phyloP scores from a whole-genome alignment of 37 sponge, comb jelly and placozoan species.

The Hexactinellida sp. region DNA sequence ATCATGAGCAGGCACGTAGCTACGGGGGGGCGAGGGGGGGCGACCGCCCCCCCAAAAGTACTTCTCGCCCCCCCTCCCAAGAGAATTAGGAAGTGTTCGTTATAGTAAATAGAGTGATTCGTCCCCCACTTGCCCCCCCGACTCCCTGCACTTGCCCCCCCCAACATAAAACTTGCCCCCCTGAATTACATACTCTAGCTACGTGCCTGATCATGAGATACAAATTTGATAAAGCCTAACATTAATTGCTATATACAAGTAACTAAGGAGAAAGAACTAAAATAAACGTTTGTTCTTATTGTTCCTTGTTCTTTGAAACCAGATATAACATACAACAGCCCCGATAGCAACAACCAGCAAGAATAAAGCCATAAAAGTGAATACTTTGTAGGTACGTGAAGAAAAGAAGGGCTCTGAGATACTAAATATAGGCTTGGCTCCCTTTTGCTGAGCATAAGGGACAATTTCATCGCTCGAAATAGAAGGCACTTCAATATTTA shows the following conservation, averaged over 20 bases:
- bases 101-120: too few relatives aligned
- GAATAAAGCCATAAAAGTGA: not conserved
- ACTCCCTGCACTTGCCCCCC: too few relatives aligned
- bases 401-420: not conserved
- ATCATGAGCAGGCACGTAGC: not conserved
- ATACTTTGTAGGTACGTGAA: not conserved
- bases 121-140: too few relatives aligned
- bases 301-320: not conserved
- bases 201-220: too few relatives aligned
- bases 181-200: too few relatives aligned
- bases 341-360: not conserved
- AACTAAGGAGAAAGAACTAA: not conserved
- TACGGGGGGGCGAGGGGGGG: too few relatives aligned
- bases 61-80: too few relatives aligned
- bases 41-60: too few relatives aligned
- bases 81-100: too few relatives aligned
- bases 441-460: not conserved
- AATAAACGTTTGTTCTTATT: not conserved
- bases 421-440: not conserved
- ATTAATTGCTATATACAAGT: not conserved
- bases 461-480: not conserved
- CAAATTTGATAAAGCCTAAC: not conserved
- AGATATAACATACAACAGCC: not conserved
- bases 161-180: too few relatives aligned
- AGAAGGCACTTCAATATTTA: not conserved